Evolutionary conservation across 2,113 vertebrate species (phyloP), one percentile per base, ranked within the genome.

Genomic region (Fregata magnificens): DNA sequence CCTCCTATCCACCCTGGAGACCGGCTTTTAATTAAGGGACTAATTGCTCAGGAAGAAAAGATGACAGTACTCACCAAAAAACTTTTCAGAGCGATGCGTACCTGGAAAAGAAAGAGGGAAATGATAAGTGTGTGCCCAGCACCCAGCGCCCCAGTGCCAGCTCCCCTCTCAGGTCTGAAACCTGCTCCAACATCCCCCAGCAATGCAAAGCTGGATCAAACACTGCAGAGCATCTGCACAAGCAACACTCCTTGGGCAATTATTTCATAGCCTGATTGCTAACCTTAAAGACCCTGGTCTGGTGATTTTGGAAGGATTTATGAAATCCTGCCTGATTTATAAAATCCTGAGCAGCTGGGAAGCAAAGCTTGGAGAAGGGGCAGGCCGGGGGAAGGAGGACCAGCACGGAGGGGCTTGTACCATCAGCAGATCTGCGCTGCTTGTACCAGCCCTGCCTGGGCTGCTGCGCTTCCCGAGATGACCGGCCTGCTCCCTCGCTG

Each of bases 41-140:
- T 40, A 63, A 87, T 16, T 67, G 47, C 56, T 84, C 66, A 62
- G 62, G 70, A 80, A 79, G 52, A 56, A 55, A 67, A 61, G 49
- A 40, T 29, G 12, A 50, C 49, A 56, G 10, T 69, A 98, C 97
- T 98, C 73, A 98, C 97, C 97, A 82, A 93, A 97, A 88, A 92
- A 95, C 85, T 82, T 96, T 32, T 86, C 94, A 69, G 92, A 38
- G 49, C 0, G 61, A 83, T 66, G 22, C 0, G 11, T 56, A 87
- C 88, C 97, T 98, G 92, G n/a, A 79, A 86, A 88, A 65, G 82
- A 88, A 82, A 82, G 29, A 70, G 7, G 18, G 22, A 85, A 74
- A 53, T 19, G 0, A 34, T 77, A 73, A 91, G 17, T 26, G 36
- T 45, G 38, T 65, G 53, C 28, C 16, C 53, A 86, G 47, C 29